Evolutionary conservation across 2,113 vertebrate species (phyloP).

Genomic region (Bolborhynchus lineola): DNA sequence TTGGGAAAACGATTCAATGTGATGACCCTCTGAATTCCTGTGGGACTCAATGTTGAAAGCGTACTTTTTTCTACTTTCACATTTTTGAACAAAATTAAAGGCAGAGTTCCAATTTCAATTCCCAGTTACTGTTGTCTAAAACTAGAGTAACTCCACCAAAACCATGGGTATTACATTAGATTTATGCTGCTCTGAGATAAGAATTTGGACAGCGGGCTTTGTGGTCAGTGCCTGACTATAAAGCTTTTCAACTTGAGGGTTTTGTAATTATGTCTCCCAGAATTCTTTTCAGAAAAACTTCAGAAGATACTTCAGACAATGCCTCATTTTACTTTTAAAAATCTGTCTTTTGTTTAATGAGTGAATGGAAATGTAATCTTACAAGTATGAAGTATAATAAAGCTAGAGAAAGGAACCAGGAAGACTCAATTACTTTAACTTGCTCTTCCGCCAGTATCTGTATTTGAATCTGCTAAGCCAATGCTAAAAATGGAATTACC

Average conservation of each 20-base stretch:
- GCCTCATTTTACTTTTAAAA: not conserved
- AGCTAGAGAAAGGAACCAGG: not conserved
- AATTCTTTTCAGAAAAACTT: not conserved
- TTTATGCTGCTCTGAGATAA: conserved; percentile 7
- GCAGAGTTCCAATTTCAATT: not conserved
- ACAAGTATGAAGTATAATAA: not conserved
- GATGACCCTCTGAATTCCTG: conserved; percentile 1
- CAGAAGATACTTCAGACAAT: not conserved
- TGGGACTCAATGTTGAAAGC: not conserved
- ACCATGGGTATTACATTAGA: not conserved
- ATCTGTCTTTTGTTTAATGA: not conserved
- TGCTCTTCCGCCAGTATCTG: rapidly evolving
- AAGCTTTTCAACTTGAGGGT: not conserved
- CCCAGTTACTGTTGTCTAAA: not conserved
- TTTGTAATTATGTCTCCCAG: not conserved
- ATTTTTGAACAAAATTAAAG: conserved; percentile 11
- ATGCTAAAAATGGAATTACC: not conserved
- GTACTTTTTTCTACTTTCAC: not conserved
- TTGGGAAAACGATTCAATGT: not conserved
- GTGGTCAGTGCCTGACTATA: not conserved
- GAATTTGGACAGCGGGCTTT: not conserved
- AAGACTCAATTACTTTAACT: not conserved
- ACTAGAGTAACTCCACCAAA: conserved; percentile 9
- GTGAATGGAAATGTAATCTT: not conserved
- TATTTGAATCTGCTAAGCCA: not conserved